These are phyloP conservation scores for Arrhopalites spinosus DNA, from an alignment of 2,888 invertebrate genomes.

Conservation along the genomic window DNA sequence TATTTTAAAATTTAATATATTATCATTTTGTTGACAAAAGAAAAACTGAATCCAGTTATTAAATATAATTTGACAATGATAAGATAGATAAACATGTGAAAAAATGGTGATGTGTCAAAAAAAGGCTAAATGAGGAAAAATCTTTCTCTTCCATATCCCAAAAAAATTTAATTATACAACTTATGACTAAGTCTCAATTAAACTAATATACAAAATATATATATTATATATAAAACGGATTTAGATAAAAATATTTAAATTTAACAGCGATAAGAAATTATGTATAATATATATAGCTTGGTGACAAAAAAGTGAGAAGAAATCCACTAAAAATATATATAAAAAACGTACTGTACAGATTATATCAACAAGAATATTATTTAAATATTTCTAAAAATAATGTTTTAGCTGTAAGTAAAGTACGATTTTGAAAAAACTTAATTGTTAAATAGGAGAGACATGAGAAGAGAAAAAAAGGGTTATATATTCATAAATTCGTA, in stretches of 20 bases:
- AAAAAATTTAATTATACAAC: too few species aligned
- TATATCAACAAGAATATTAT: not conserved
- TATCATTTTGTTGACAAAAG: too few species aligned
- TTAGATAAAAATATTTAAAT: not conserved
- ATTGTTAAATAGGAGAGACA: too few species aligned
- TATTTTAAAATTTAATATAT: too few species aligned
- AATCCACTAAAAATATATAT: not conserved
- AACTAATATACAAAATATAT: not conserved
- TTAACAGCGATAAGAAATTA: not conserved
- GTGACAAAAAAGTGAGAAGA: not conserved
- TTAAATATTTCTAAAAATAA: too few species aligned
- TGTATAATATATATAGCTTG: not conserved
- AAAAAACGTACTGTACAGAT: not conserved
- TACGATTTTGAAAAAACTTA: too few species aligned
- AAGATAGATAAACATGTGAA: too few species aligned
- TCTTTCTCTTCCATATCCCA: not conserved
- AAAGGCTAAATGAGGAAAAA: not conserved
- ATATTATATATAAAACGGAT: not conserved
- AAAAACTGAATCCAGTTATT: too few species aligned
- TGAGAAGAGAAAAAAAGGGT: too few species aligned
- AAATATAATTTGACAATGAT: too few species aligned
- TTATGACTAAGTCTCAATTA: not conserved
- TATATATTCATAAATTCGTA: too few species aligned
- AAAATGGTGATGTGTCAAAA: not conserved
- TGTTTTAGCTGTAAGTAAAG: too few species aligned